A percentile compares a stretch with the other conserved stretches of the same genome.
These are phyloP conservation scores for Sinocyclocheilus anshuiensis DNA, from an alignment of 2,113 vertebrate genomes.

Conservation along the genomic window DNA sequence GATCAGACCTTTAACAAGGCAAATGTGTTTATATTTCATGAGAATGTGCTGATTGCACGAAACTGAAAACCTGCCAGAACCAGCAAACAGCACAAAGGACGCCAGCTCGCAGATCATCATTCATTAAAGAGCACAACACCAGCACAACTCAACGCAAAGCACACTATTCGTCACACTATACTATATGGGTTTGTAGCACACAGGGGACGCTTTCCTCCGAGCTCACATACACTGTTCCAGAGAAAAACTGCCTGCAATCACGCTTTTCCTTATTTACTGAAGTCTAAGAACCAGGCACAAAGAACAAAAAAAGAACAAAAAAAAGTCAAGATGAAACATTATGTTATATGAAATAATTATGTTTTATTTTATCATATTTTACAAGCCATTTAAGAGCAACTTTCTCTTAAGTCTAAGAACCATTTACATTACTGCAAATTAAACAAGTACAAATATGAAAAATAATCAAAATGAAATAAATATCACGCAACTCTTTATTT, in stretches of 20 bases:
- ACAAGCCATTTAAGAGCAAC: neutral
- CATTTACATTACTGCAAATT: neutral
- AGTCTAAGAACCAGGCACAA: neutral
- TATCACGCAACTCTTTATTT: neutral
- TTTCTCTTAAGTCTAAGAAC: no score
- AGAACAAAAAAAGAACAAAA: no score
- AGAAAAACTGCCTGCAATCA: no score
- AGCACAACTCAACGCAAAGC: neutral
- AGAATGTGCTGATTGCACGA: neutral
- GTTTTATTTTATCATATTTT: neutral
- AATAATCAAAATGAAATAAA: neutral
- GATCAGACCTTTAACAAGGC: slow-evolving; percentile 2
- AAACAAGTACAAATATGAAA: neutral
- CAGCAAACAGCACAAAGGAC: neutral
- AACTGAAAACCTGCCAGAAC: neutral
- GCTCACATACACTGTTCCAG: neutral
- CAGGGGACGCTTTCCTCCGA: neutral
- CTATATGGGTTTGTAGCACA: neutral
- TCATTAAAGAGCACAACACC: neutral
- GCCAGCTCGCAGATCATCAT: neutral
- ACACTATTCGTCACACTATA: neutral
- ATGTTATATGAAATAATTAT: no score
- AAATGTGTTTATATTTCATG: neutral
- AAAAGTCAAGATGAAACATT: no score
- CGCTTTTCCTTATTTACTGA: neutral